phyloP scores from a whole-genome alignment of 2,113 vertebrate species.

The Xerus inauris region DNA sequence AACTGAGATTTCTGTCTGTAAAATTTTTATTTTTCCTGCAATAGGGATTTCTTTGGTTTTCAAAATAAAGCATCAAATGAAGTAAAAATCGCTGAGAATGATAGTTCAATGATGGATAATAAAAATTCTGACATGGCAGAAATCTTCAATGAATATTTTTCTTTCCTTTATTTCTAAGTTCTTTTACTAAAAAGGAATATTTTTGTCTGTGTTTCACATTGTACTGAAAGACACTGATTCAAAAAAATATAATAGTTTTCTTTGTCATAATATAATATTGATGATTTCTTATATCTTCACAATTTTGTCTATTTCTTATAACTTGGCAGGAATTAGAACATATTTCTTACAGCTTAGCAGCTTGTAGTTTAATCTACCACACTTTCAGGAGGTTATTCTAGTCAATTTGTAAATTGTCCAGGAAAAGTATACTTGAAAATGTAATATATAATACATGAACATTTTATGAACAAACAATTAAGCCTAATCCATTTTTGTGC shows the following conservation, averaged over 20 bases:
- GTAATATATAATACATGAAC: constrained; percentile 73
- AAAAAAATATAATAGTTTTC: constrained; percentile 53
- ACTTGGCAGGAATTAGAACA: constrained; percentile 18
- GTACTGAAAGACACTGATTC: neutral
- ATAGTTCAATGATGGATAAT: neutral
- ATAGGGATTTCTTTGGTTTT: neutral
- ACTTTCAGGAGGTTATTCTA: constrained; percentile 42
- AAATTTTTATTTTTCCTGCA: neutral
- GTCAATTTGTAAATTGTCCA: constrained; percentile 69
- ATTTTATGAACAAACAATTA: constrained; percentile 79
- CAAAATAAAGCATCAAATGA: constrained; percentile 23
- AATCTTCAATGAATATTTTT: constrained; percentile 24
- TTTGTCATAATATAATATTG: constrained; percentile 49
- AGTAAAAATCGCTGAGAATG: neutral
- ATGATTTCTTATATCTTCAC: constrained; percentile 47
- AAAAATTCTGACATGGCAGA: constrained; percentile 12
- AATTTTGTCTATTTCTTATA: constrained; percentile 58
- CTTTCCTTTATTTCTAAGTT: constrained; percentile 12
- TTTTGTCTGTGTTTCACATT: constrained; percentile 3
- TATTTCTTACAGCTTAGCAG: constrained; percentile 55
- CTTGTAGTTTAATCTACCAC: constrained; percentile 56
- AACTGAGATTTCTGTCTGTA: neutral
- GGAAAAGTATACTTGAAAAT: constrained; percentile 66
- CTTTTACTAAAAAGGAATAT: neutral
- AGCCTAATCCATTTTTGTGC: constrained; percentile 68